Conservation (phyloP, 1,140 invertebrate genomes). For the Penaeus japonicus region DNA sequence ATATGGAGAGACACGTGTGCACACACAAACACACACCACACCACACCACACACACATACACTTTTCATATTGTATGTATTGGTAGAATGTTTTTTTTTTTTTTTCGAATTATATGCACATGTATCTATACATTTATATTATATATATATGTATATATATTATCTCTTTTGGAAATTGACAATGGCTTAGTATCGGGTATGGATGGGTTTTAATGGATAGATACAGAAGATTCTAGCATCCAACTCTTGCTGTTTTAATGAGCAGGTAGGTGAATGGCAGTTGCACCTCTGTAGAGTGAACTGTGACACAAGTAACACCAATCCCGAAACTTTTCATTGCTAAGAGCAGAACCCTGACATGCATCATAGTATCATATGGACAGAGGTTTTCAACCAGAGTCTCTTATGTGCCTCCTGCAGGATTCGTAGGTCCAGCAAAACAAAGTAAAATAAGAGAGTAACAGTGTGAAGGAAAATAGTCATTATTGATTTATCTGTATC, state of each 20-base stretch:
- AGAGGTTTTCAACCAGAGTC: slow-evolving; percentile 32
- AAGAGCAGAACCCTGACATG: slow-evolving; percentile 35
- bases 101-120: not conserved
- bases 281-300: slow-evolving; percentile 48
- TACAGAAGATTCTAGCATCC: not conserved
- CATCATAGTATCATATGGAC: slow-evolving; percentile 9
- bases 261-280: slow-evolving; percentile 55
- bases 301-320: slow-evolving; percentile 53
- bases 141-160: not conserved
- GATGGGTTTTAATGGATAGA: not conserved
- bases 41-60: no score
- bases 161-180: not conserved
- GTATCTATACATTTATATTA: not conserved
- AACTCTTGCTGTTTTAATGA: slow-evolving; percentile 51
- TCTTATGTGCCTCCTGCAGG: slow-evolving; percentile 43
- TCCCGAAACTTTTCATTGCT: slow-evolving; percentile 27
- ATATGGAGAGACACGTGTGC: no score
- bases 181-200: no score
- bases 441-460: no score
- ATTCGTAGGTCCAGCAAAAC: not conserved
- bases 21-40: no score
- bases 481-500: not conserved
- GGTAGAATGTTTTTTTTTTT: not conserved
- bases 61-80: no score
- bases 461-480: no score